Conservation (phyloP, 92 coral and sea anemone species). For the Palythoa grandiflora region DNA sequence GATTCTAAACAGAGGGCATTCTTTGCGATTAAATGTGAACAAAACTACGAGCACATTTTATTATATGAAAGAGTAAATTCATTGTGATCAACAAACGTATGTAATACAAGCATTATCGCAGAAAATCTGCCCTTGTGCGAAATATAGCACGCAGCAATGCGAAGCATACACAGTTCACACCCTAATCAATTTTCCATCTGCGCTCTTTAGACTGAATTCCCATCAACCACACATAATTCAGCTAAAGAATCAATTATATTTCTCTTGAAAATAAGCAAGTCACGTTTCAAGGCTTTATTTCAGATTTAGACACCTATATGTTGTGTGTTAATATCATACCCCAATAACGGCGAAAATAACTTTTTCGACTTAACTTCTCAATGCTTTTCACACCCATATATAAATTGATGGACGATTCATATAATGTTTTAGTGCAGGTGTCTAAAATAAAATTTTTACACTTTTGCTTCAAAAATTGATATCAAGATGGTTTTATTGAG, state of each 20-base stretch:
- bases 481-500: background rate
- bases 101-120: background rate
- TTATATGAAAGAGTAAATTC: background rate
- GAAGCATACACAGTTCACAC: constrained; percentile 3
- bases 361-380: background rate
- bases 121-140: constrained; percentile 44
- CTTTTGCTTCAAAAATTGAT: constrained; percentile 5
- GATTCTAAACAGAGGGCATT: background rate
- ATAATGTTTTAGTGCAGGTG: constrained; percentile 27
- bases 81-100: constrained; percentile 8
- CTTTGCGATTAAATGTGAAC: constrained; percentile 45
- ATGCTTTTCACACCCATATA: constrained; percentile 19
- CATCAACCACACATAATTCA: background rate
- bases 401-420: background rate
- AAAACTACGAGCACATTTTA: background rate
- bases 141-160: constrained; percentile 18
- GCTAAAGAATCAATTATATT: background rate
- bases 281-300: background rate
- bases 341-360: constrained; percentile 8
- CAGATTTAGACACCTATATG: too few relatives aligned
- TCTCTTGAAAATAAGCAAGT: background rate
- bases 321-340: background rate
- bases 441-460: constrained; percentile 2
- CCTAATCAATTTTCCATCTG: constrained; percentile 44
- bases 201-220: background rate